Evolutionary conservation across 2,888 invertebrate genomes (phyloP), one percentile per base, ranked within the genome.

Genomic region (Drosophila falleni): DNA sequence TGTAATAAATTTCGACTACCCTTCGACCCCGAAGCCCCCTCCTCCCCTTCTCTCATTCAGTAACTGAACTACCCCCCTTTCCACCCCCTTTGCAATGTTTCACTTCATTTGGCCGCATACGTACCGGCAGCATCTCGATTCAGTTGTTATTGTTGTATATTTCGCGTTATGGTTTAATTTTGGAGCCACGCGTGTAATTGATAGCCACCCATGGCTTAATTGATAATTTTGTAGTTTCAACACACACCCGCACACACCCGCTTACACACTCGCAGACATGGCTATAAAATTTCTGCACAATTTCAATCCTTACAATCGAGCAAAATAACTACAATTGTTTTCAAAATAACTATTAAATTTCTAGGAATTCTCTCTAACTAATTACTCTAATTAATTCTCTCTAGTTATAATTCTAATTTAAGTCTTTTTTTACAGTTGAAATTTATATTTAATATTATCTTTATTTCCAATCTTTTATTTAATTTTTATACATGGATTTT

Each of bases 1-100:
- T 75, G 84, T 74, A 88, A 90, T 87, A 87, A 89, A 87, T 87
- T 87, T 89, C 81, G 70, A 75, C 86, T 78, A 74, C 85, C 63
- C 75, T 58, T 33, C 11, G 9, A 3, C 31, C 29, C 33, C 19
- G 11, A 9, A 11, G 9, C 9, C 23, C 8, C 23, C 0, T 10
- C 23, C 33, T 16, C n/a, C 11, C 16, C 29, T 11, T 3, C 11
- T 4, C 11, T 10, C 15, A 15, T 6, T 9, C 49, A 59, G 13
- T 11, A 42, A 1, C 10, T 31, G 23, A 47, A 26, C 47, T 65
- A 31, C 26, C 49, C 39, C 19, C 16, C 41, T 11, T n/a, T 13
- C 47, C 16, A 6, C 0, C 29, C 29, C 19, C 33, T 42, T 4
- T 3, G 49, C 77, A 71, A 74, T 74, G 74, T 85, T 84, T 83